Conservation (phyloP, 2,797 vertebrate species). For the Syngnathus rostellatus region DNA sequence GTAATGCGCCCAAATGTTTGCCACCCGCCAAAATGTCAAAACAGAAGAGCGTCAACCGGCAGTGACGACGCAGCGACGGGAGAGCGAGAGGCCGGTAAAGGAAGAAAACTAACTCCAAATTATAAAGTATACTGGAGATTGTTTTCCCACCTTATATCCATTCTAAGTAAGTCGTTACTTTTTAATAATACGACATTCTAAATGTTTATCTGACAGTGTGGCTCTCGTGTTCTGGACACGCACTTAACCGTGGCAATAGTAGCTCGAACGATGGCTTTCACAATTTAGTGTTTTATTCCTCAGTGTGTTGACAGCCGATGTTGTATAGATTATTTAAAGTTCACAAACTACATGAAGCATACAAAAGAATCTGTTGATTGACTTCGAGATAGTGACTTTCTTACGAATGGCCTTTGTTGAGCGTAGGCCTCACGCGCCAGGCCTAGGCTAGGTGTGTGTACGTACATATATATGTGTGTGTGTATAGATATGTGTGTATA, state of each 20-base stretch:
- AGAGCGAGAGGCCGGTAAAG: constrained; percentile 25
- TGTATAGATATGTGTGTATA: no score
- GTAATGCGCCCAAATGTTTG: neutral
- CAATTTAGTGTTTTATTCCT: neutral
- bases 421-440: neutral
- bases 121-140: neutral
- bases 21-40: constrained; percentile 10
- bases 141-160: neutral
- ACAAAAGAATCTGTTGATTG: neutral
- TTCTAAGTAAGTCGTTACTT: constrained; percentile 18
- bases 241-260: neutral
- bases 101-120: constrained; percentile 6
- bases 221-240: neutral
- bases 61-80: constrained; percentile 20
- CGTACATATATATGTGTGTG: no score
- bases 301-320: no score
- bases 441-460: neutral
- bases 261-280: neutral
- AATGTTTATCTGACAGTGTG: neutral
- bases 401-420: neutral
- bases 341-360: neutral
- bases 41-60: constrained; percentile 17
- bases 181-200: rapidly evolving
- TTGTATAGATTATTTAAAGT: neutral
- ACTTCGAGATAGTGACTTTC: neutral